These are phyloP conservation scores for Botia kubotai DNA, from an alignment of 2,797 vertebrate genomes.

Conservation along the genomic window DNA sequence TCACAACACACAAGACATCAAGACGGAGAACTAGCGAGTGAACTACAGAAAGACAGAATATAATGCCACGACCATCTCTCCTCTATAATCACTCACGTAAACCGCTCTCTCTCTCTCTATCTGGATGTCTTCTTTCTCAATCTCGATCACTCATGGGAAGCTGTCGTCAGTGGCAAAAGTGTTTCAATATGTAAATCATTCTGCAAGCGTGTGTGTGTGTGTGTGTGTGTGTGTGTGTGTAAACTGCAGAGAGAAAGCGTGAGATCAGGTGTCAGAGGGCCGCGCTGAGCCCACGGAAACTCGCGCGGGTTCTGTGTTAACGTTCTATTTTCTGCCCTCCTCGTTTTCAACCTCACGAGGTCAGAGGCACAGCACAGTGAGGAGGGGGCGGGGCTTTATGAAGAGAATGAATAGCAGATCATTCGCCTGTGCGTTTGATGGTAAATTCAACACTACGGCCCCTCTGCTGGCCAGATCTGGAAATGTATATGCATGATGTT, in stretches of 20 bases:
- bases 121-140: constrained; percentile 41
- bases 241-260: constrained; percentile 59
- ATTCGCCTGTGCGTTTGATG: neutral
- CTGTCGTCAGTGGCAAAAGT: neutral
- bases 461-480: neutral
- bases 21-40: no score
- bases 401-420: neutral
- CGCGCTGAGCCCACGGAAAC: constrained; percentile 65
- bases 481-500: neutral
- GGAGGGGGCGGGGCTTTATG: neutral
- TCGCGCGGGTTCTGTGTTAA: constrained; percentile 56
- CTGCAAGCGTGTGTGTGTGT: neutral
- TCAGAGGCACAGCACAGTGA: constrained; percentile 58
- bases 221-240: constrained; percentile 33
- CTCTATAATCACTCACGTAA: constrained; percentile 61
- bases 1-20: neutral
- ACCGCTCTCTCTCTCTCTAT: constrained; percentile 50
- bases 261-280: constrained; percentile 72
- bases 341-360: constrained; percentile 60
- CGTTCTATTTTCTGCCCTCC: constrained; percentile 66
- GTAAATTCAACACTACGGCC: neutral
- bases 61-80: neutral
- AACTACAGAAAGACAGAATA: no score
- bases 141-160: constrained; percentile 45
- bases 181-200: constrained; percentile 22